Evolutionary conservation across 2,797 vertebrate genomes (phyloP), one percentile per base, ranked within the genome.

Genomic region (Yasuhikotakia modesta): DNA sequence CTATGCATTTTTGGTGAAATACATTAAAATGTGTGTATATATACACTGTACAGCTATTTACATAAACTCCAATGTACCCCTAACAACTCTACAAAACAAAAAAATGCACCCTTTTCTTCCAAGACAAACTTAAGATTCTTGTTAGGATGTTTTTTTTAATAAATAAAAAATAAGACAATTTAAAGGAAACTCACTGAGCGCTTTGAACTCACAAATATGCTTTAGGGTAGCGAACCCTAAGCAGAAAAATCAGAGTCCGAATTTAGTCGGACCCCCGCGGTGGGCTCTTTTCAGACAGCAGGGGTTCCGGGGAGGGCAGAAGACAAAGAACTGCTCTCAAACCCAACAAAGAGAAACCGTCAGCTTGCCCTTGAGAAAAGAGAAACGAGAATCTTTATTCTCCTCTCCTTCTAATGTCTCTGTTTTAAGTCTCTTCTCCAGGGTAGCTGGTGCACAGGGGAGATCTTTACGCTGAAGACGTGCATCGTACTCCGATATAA

Each of bases 301-400:
- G 68, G 64, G 39, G 53, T 75, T n/a, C 76, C 67, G 63, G 73
- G 43, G 60, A 81, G 39, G 67, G 73, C 35, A 70, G 53, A 79
- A 85, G 79, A 84, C 73, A 84, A 81, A 82, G 73, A 77, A 60
- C 68, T 71, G 52, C 76, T 79, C 82, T 81, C 48, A 81, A 83
- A 57, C 55, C 64, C 81, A 79, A 68, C 76, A 70, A 70, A 71
- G 74, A 64, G 55, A 83, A 68, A 75, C 45, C 4, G 69, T 55
- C 55, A 48, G 66, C 70, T 48, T 14, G 67, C 30, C 22, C 67
- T 70, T 57, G 27, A 35, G 76, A 85, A 72, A 85, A 70, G 70
- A 81, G 72, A 70, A 70, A 72, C 46, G 46, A 45, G 48, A 53
- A 73, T 68, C 81, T 81, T 82, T 81, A 77, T 79, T 77, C 73